A percentile compares a stretch with the other conserved stretches of the same genome.
Conservation (phyloP, 2,113 vertebrate genomes). For the Lampris incognitus region DNA sequence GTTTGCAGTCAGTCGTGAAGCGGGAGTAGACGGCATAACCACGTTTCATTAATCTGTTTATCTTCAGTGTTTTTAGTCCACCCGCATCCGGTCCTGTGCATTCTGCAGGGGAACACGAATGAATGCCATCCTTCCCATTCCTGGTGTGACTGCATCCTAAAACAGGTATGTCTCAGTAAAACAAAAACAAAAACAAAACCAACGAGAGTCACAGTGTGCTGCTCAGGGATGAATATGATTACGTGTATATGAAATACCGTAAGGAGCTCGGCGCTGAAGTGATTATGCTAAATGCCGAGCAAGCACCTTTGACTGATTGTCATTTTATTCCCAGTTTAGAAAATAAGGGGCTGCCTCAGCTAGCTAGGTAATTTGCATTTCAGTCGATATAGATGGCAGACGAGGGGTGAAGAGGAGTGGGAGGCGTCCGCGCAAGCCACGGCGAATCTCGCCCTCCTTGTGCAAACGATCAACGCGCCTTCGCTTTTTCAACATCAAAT, state of each 20-base stretch:
- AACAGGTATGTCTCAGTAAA: too few relatives aligned
- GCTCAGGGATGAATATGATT: background rate
- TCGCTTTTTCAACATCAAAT: slow-evolving; percentile 31
- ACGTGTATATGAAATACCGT: background rate
- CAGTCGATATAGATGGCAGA: background rate
- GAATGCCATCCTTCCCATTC: too few relatives aligned
- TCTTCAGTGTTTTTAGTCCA: too few relatives aligned
- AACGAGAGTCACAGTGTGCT: too few relatives aligned
- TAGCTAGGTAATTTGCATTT: slow-evolving; percentile 4
- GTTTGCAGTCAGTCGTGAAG: too few relatives aligned
- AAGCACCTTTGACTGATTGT: slow-evolving; percentile 18
- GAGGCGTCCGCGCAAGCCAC: background rate
- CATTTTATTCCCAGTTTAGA: slow-evolving; percentile 9
- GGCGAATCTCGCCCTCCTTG: background rate
- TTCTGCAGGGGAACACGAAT: too few relatives aligned
- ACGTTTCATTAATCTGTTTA: too few relatives aligned
- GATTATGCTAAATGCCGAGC: slow-evolving; percentile 22
- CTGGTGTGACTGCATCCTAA: too few relatives aligned
- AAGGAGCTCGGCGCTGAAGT: background rate
- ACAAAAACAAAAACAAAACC: too few relatives aligned
- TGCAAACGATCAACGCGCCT: background rate
- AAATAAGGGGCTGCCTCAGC: background rate
- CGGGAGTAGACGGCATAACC: too few relatives aligned
- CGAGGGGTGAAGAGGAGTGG: too few relatives aligned
- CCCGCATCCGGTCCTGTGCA: too few relatives aligned